Conservation (phyloP, 2,888 invertebrate genomes). For the Drosophila acutilabella region DNA sequence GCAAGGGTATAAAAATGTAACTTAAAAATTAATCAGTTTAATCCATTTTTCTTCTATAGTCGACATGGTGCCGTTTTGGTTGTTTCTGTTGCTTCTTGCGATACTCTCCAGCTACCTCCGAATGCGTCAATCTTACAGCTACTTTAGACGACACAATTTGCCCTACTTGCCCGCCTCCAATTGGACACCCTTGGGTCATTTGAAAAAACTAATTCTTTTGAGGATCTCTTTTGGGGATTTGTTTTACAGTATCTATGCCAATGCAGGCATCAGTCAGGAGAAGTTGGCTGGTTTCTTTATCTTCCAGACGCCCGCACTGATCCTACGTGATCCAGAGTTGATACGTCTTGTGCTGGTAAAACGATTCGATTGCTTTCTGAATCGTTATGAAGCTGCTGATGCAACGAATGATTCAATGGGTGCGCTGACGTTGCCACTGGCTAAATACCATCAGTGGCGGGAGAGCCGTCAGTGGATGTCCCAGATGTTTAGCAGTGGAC, state of each 20-base stretch:
- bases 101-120: constrained; percentile 41
- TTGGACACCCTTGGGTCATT: constrained; percentile 83
- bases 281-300: constrained; percentile 83
- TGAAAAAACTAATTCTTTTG: constrained; percentile 79
- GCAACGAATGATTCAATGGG: constrained; percentile 69
- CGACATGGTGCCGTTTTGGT: constrained; percentile 38
- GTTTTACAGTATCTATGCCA: constrained; percentile 81
- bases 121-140: constrained; percentile 56
- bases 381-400: constrained; percentile 82
- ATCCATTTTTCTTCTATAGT: not conserved
- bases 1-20: too few relatives aligned
- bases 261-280: constrained; percentile 45
- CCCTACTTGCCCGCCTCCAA: constrained; percentile 73
- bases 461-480: constrained; percentile 76
- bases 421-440: constrained; percentile 69
- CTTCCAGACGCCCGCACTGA: constrained; percentile 85
- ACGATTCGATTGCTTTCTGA: constrained; percentile 74
- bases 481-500: constrained; percentile 76
- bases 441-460: constrained; percentile 78
- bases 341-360: constrained; percentile 84
- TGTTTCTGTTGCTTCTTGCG: constrained; percentile 32
- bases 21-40: not conserved
- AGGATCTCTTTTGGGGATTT: constrained; percentile 81
- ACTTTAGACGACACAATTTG: constrained; percentile 77
- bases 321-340: constrained; percentile 85